Percentiles rank a stretch among this genome's conserved stretches.
These are phyloP conservation scores for Nemapogon koenigi DNA, from an alignment of 2,888 invertebrate species.

Conservation along the genomic window DNA sequence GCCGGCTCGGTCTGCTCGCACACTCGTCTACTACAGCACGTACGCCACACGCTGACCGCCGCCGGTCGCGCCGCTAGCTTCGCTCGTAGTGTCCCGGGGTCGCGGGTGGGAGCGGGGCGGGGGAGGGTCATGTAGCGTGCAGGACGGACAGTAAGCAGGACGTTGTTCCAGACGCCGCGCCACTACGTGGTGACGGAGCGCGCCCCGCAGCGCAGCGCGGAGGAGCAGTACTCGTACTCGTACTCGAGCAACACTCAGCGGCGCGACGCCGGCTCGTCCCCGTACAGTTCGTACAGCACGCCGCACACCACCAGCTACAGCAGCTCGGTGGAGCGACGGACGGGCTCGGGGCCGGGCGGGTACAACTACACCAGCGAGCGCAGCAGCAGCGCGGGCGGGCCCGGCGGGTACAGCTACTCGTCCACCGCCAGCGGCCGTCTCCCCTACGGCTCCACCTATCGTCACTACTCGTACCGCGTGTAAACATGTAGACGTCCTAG, in stretches of 20 bases:
- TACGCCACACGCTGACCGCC: slow-evolving; percentile 50
- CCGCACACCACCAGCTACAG: slow-evolving; percentile 73
- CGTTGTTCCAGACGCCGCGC: slow-evolving; percentile 83
- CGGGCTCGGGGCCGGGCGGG: slow-evolving; percentile 76
- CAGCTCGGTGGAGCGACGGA: slow-evolving; percentile 72
- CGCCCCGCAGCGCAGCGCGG: slow-evolving; percentile 72
- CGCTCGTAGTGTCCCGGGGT: slow-evolving; percentile 28
- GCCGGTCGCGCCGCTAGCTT: slow-evolving; percentile 44
- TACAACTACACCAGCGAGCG: slow-evolving; percentile 81
- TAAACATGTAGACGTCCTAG: no score
- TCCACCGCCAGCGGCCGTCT: slow-evolving; percentile 79
- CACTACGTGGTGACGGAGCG: slow-evolving; percentile 88
- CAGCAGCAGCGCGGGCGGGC: slow-evolving; percentile 74
- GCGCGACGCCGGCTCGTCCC: slow-evolving; percentile 42
- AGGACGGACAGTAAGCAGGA: slow-evolving; percentile 33
- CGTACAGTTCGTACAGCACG: no score
- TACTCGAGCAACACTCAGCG: slow-evolving; percentile 72
- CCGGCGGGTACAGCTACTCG: slow-evolving; percentile 85
- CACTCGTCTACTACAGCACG: slow-evolving; percentile 61
- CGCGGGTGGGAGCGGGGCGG: slow-evolving; percentile 4
- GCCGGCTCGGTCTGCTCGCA: slow-evolving; percentile 51
- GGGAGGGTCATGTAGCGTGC: slow-evolving; percentile 18
- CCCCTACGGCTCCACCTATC: slow-evolving; percentile 82
- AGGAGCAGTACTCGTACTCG: slow-evolving; percentile 86
- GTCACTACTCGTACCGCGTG: slow-evolving; percentile 88